Percentiles rank a stretch among this genome's conserved stretches.
Conservation (phyloP, 2,888 invertebrate species). For the Coecobrya sp. region DNA sequence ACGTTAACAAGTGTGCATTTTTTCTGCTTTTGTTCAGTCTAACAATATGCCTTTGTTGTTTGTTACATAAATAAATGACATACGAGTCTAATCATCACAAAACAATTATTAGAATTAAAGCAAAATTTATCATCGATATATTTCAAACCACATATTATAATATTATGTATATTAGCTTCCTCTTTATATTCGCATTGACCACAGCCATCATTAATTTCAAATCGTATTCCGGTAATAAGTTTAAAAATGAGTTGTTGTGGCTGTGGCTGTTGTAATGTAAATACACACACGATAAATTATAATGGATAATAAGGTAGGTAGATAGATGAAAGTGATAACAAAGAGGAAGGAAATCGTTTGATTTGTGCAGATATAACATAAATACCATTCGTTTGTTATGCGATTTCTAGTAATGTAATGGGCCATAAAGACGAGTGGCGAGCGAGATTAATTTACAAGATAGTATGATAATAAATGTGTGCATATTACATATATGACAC, state of each 20-base stretch:
- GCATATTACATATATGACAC: no score
- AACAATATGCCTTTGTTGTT: neutral
- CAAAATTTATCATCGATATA: neutral
- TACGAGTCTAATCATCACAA: neutral
- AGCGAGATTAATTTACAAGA: no score
- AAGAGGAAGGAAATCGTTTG: constrained; percentile 22
- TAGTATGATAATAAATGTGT: no score
- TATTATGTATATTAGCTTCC: neutral
- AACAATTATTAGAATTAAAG: neutral
- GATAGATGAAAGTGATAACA: constrained; percentile 1
- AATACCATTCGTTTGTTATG: neutral
- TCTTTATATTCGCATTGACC: neutral
- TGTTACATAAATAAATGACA: neutral
- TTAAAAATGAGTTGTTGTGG: neutral
- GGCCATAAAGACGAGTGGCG: no score
- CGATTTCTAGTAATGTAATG: no score
- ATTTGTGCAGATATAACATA: neutral
- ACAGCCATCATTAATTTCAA: neutral
- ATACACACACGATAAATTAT: no score
- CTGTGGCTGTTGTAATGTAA: no score
- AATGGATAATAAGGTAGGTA: neutral
- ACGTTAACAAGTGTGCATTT: no score
- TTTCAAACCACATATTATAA: neutral
- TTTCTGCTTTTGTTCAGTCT: neutral
- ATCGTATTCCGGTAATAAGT: constrained; percentile 1